Evolutionary conservation across 2,113 vertebrate species (phyloP).

Genomic region (Caranx ignobilis): DNA sequence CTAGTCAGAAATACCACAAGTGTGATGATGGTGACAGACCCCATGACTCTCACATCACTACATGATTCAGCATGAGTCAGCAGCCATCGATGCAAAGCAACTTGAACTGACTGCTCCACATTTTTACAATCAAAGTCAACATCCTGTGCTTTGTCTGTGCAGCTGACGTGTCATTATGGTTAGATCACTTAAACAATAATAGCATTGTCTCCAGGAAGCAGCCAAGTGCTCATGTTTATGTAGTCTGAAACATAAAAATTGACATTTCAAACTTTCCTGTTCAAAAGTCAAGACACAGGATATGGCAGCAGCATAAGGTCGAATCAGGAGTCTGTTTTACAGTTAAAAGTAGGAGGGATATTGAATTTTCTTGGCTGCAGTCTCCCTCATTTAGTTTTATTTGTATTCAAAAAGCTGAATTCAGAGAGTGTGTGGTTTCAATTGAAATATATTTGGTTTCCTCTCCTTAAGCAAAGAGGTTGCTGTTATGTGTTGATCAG

Average conservation of each 20-base stretch:
- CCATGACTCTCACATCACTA: conserved; percentile 34
- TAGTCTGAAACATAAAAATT: conserved; percentile 77
- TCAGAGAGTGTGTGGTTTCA: not conserved
- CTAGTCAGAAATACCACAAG: conserved; percentile 33
- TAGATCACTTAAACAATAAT: conserved; percentile 79
- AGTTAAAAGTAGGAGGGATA: conserved; percentile 20
- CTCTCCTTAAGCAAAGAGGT: conserved; percentile 15
- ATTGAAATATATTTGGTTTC: not conserved
- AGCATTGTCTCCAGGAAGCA: conserved; percentile 78
- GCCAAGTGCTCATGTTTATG: conserved; percentile 66
- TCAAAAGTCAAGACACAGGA: conserved; percentile 70
- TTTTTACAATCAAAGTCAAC: conserved; percentile 78
- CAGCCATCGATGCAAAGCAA: conserved; percentile 70
- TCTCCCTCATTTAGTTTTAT: conserved; percentile 17
- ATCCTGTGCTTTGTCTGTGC: conserved; percentile 78
- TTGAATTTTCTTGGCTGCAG: not conserved
- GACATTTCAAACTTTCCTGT: conserved; percentile 77
- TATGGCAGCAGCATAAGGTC: conserved; percentile 61
- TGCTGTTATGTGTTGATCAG: not conserved
- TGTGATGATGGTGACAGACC: conserved; percentile 9
- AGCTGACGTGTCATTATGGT: conserved; percentile 79
- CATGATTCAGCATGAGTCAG: conserved; percentile 63
- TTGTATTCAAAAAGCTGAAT: conserved; percentile 4
- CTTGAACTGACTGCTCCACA: conserved; percentile 62
- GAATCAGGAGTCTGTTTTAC: conserved; percentile 11